Base-by-base conservation (phyloP, 2,888 invertebrate species). In the Alloplasta piceator region DNA sequence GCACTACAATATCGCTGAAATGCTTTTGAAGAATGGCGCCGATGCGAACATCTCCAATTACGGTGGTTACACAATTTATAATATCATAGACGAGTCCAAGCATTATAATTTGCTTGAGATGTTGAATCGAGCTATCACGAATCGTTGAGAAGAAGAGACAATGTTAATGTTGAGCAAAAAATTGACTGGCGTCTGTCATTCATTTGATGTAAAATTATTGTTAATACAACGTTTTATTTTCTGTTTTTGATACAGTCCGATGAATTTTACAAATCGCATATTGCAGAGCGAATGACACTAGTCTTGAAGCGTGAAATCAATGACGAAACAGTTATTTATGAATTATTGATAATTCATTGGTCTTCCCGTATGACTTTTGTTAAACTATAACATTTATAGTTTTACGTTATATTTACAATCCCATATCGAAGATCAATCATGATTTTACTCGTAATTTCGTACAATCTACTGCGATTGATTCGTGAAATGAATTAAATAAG, bases 1-100 rank as follows among this genome's bases (percentile, higher is more conserved):
- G 9, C 77, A 87, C 7, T 61, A 83, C 10, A 48, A 78, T 0
- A 36, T 89, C 1, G 88, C 86, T 0, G 82, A 84, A 39, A 52
- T 80, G 12, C 76, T 91, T 4, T 12, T 91, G 41, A 78, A 83
- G 2, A 77, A 80, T 4, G 88, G 89, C 4, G 92, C 91, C 0
- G 77, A 82, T 14, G 76, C 88, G 3, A 84, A 75, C 58, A 82
- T 90, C n/a, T 75, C 84, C 9, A 91, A 87, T 80, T 90, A 86
- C 50, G 82, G 88, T 1, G 90, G 91, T 14, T 90, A 92, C 12
- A 89, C 85, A 0, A 85, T 90, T 43, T 12, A 88, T 4, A 75
- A 85, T 10, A 55, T 91, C n/a, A 41, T 88, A 0, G 86, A 89
- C 4, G 87, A 86, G 0, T 41, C 80, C 0, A 89, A 87, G 71